Evolutionary conservation across 2,113 vertebrate genomes (phyloP).

Genomic region (Ciconia stormi): DNA sequence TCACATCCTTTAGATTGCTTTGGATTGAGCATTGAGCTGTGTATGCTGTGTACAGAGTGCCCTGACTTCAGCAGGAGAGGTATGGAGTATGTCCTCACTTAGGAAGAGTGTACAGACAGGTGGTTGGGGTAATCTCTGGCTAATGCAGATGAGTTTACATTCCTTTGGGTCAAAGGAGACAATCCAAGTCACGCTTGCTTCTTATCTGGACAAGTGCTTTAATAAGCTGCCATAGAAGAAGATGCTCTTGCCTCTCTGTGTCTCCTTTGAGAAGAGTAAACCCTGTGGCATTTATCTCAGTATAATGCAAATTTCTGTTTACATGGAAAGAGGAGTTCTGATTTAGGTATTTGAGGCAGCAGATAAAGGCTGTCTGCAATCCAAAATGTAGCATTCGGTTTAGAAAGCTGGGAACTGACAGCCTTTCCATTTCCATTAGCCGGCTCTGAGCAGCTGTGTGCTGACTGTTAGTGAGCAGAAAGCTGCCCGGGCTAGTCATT

Average conservation of each 20-base stretch:
- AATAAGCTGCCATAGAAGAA: background rate
- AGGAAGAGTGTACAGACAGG: accelerated
- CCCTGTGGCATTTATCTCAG: background rate
- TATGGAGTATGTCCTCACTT: background rate
- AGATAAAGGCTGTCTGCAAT: background rate
- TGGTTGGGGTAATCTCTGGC: background rate
- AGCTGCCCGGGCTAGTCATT: background rate
- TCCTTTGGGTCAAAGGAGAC: background rate
- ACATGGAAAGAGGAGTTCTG: background rate
- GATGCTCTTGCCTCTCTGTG: background rate
- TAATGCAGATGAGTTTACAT: background rate
- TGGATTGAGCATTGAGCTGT: background rate
- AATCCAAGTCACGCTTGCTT: background rate
- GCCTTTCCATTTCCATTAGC: background rate
- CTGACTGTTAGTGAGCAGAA: background rate
- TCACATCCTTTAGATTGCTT: background rate
- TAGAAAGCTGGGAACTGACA: background rate
- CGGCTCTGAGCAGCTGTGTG: background rate
- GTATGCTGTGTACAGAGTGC: accelerated
- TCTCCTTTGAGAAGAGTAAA: background rate
- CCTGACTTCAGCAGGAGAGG: background rate
- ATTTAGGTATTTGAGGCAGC: background rate
- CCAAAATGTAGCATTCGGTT: background rate
- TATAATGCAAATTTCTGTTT: background rate
- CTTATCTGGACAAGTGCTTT: background rate